Evolutionary conservation across 2,797 vertebrate genomes (phyloP).

Genomic region (Parauchenoglanis ngamensis): DNA sequence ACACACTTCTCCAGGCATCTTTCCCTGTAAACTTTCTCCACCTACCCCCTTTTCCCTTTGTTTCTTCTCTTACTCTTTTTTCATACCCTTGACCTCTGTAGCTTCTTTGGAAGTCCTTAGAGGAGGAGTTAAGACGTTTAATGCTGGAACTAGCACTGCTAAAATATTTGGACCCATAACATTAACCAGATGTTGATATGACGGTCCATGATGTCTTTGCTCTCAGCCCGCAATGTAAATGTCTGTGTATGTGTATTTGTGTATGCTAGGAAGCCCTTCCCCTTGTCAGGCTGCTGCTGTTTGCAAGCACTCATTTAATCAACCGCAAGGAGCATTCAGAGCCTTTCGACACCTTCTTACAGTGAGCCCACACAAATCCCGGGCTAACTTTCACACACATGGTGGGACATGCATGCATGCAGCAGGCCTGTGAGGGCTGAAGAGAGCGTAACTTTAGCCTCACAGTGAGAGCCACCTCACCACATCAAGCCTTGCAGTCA

Average conservation of each 20-base stretch:
- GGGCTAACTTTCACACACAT: slow-evolving; percentile 56
- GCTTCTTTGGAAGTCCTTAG: not conserved
- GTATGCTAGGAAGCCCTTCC: slow-evolving; percentile 26
- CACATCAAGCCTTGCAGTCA: slow-evolving; percentile 58
- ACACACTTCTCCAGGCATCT: slow-evolving; percentile 54
- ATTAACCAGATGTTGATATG: slow-evolving; percentile 65
- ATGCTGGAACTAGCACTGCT: slow-evolving; percentile 42
- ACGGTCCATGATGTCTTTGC: slow-evolving; percentile 58
- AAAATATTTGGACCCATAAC: slow-evolving; percentile 65
- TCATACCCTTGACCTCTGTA: slow-evolving; percentile 29
- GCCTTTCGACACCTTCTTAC: slow-evolving; percentile 64
- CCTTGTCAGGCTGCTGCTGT: slow-evolving; percentile 30
- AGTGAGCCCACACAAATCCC: slow-evolving; percentile 58
- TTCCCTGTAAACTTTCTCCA: not conserved
- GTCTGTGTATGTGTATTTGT: slow-evolving; percentile 28
- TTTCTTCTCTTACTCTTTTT: slow-evolving; percentile 13
- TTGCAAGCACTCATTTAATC: slow-evolving; percentile 51
- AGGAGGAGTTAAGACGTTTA: not conserved
- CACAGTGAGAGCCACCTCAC: slow-evolving; percentile 48
- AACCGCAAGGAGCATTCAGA: slow-evolving; percentile 54
- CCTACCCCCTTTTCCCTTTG: not conserved
- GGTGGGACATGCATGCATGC: slow-evolving; percentile 32
- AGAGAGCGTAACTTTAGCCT: slow-evolving; percentile 54
- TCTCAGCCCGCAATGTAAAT: slow-evolving; percentile 18
- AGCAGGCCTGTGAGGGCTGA: slow-evolving; percentile 33